A percentile compares a stretch with the other conserved stretches of the same genome.
phyloP scores from a whole-genome alignment of 2,113 vertebrate genomes.

The Mormyrus iriodes region DNA sequence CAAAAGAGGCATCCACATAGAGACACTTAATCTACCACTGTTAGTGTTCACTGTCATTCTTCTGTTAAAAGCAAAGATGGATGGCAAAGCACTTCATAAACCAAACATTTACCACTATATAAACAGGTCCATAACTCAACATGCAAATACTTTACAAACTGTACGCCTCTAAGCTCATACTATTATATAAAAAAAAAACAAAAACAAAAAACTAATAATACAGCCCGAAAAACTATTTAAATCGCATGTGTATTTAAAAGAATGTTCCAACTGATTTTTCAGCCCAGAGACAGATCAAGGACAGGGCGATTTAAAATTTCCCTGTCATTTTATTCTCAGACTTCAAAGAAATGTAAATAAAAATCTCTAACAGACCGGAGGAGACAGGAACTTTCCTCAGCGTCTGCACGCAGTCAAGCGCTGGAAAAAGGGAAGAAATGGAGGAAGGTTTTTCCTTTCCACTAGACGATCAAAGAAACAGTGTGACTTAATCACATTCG shows the following conservation, averaged over 20 bases:
- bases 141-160: neutral
- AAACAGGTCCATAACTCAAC: neutral
- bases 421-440: neutral
- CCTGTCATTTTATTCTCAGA: neutral
- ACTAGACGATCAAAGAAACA: neutral
- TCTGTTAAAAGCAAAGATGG: neutral
- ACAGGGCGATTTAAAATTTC: neutral
- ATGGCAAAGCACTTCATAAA: neutral
- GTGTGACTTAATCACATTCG: neutral
- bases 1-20: neutral
- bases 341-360: conserved; percentile 2
- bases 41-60: neutral
- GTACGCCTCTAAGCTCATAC: neutral
- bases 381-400: neutral
- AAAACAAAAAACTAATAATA: neutral
- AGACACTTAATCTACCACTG: neutral
- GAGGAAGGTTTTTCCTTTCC: neutral
- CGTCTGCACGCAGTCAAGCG: neutral
- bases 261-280: neutral
- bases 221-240: neutral
- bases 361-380: neutral
- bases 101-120: neutral
- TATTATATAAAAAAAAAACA: neutral
- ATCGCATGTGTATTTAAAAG: neutral
- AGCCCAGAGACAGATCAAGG: neutral